A percentile compares a stretch with the other conserved stretches of the same genome.
Evolutionary conservation across 2,888 invertebrate genomes (phyloP).

Genomic region (Trichogramma evanescens): DNA sequence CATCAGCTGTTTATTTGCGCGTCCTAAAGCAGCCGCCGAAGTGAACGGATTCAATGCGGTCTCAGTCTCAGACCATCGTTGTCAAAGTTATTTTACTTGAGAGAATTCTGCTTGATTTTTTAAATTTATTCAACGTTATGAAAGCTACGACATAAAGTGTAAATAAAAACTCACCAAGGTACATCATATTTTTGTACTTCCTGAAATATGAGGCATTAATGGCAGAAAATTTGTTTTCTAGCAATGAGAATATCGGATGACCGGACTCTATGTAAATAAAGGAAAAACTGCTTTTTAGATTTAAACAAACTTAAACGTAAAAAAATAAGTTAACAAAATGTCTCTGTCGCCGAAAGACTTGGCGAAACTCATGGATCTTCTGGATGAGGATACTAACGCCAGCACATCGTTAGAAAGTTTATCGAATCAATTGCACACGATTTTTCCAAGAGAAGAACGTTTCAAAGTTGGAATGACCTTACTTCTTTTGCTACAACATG

Average conservation of each 20-base stretch:
- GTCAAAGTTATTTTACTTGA: no score
- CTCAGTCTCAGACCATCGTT: no score
- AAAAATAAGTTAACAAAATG: slow-evolving; percentile 26
- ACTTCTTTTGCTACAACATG: slow-evolving; percentile 60
- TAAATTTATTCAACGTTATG: no score
- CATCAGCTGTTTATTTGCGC: no score
- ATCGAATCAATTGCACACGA: slow-evolving; percentile 68
- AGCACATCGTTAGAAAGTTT: slow-evolving; percentile 60
- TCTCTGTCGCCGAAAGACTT: slow-evolving; percentile 35
- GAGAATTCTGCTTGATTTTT: no score
- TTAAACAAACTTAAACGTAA: not conserved
- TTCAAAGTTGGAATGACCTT: slow-evolving; percentile 66
- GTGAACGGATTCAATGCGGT: no score
- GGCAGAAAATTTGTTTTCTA: not conserved
- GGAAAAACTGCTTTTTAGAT: not conserved
- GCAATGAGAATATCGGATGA: not conserved
- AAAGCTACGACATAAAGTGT: no score
- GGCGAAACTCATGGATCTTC: slow-evolving; percentile 36
- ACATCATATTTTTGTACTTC: not conserved
- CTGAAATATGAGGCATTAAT: not conserved
- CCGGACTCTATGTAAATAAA: not conserved
- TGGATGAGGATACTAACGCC: slow-evolving; percentile 42
- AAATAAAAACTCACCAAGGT: not conserved
- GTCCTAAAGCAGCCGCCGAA: no score
- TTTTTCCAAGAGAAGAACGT: slow-evolving; percentile 70